phyloP scores from a whole-genome alignment of 2,888 invertebrate species.

The Stratiomys singularior region DNA sequence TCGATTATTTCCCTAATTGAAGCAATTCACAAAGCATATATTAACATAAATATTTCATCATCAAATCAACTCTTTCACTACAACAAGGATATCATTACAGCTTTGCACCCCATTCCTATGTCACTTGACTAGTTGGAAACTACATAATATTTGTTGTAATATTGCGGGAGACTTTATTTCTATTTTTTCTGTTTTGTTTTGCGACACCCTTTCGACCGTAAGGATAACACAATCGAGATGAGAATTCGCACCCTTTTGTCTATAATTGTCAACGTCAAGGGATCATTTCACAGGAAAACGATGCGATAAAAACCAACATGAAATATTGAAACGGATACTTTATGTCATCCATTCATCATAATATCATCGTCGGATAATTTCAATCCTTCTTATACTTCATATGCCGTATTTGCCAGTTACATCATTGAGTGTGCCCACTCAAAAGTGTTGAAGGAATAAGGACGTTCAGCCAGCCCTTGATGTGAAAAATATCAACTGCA shows the following conservation, averaged over 20 bases:
- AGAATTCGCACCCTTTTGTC: constrained; percentile 29
- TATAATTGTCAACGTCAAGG: constrained; percentile 14
- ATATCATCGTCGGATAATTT: constrained; percentile 16
- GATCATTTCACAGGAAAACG: background rate
- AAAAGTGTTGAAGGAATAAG: background rate
- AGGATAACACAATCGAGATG: too few species aligned
- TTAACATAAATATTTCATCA: background rate
- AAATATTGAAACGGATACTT: constrained; percentile 36
- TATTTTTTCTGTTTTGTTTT: background rate
- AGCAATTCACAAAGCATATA: background rate
- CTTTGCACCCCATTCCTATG: background rate
- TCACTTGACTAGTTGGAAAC: background rate
- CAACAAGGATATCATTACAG: too few species aligned
- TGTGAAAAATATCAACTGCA: constrained; percentile 35
- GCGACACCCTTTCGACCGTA: too few species aligned
- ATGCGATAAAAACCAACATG: background rate
- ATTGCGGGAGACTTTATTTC: background rate
- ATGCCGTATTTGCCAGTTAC: background rate
- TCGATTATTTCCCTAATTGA: background rate
- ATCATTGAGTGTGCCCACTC: background rate
- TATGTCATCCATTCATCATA: constrained; percentile 34
- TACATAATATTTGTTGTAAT: background rate
- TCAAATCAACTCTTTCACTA: background rate
- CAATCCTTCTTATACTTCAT: constrained; percentile 5
- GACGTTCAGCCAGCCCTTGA: background rate